These are phyloP conservation scores for Sanderia malayensis DNA, from an alignment of 30 jellyfish, hydroid and myxozoan genomes.

Conservation along the genomic window DNA sequence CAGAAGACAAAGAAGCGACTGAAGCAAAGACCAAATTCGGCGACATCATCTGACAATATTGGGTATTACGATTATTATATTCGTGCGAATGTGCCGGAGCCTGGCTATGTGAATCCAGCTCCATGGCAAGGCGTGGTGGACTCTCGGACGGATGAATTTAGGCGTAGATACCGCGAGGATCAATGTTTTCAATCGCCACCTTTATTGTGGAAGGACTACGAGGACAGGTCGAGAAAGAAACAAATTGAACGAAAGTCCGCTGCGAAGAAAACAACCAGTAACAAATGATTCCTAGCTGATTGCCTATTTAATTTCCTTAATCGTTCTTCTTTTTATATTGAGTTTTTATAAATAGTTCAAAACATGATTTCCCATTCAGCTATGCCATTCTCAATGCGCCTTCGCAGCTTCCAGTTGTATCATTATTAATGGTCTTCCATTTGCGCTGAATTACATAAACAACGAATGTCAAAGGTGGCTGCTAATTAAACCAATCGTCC, in stretches of 20 bases:
- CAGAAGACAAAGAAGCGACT: neutral
- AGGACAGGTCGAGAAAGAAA: conserved; percentile 20
- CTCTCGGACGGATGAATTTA: neutral
- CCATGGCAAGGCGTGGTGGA: conserved; percentile 61
- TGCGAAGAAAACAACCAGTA: neutral
- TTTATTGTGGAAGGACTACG: conserved; percentile 62
- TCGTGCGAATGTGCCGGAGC: conserved; percentile 29
- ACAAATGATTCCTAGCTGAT: too few relatives aligned
- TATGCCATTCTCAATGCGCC: too few relatives aligned
- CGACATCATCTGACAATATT: neutral
- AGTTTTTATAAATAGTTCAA: too few relatives aligned
- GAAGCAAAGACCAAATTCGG: neutral
- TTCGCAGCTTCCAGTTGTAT: too few relatives aligned
- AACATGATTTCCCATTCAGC: too few relatives aligned
- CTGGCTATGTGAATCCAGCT: conserved; percentile 62
- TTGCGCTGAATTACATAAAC: too few relatives aligned
- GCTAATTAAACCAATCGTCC: too few relatives aligned
- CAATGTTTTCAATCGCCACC: conserved; percentile 63
- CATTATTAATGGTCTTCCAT: too few relatives aligned
- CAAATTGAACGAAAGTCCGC: neutral
- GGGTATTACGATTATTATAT: conserved; percentile 4
- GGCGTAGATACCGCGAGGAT: neutral
- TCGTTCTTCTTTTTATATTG: too few relatives aligned
- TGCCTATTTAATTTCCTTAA: too few relatives aligned
- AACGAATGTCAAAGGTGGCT: too few relatives aligned